phyloP scores from a whole-genome alignment of 2,888 invertebrate genomes.

The Formica aserva region DNA sequence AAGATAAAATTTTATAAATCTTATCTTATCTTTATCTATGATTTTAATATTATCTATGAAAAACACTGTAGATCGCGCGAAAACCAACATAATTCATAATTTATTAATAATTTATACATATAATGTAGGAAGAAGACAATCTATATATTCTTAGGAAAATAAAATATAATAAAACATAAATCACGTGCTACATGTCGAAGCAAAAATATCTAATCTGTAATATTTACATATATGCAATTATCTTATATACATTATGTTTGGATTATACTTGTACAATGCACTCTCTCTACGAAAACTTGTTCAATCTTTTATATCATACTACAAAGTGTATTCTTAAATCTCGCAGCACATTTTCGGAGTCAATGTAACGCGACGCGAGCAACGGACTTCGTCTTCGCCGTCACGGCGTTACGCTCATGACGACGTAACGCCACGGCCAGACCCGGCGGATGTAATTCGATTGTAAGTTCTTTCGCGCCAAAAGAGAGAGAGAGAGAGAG shows the following conservation, averaged over 20 bases:
- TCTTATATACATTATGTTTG: too few species aligned
- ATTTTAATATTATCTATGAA: too few species aligned
- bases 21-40: too few species aligned
- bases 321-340: conserved; percentile 24
- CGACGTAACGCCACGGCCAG: conserved; percentile 48
- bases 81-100: background rate
- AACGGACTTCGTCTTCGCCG: conserved; percentile 28
- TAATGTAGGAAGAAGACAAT: background rate
- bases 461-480: conserved; percentile 43
- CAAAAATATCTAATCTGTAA: background rate
- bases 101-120: background rate
- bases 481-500: conserved; percentile 30
- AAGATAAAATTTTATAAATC: too few species aligned
- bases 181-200: background rate
- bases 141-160: background rate
- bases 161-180: background rate
- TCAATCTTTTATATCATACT: background rate
- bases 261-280: too few species aligned
- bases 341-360: background rate
- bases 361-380: conserved; percentile 33
- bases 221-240: too few species aligned
- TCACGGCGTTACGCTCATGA: conserved; percentile 30
- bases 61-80: too few species aligned
- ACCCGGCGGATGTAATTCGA: conserved; percentile 48
- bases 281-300: background rate